phyloP scores from a whole-genome alignment of 2,888 invertebrate genomes.

The Cosmia pyralina region DNA sequence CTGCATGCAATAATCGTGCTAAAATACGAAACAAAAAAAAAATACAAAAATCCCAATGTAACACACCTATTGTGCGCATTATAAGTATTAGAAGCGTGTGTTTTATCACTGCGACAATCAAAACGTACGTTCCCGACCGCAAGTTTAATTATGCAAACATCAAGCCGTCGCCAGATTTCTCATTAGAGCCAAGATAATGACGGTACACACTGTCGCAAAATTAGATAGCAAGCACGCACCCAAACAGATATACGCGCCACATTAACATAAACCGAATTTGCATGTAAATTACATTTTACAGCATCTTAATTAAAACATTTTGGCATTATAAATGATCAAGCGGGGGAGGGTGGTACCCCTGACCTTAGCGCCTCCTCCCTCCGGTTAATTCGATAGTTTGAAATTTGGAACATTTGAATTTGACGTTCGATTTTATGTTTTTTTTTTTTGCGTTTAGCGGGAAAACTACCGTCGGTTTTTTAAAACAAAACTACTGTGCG shows the following conservation, averaged over 20 bases:
- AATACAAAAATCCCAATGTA: slow-evolving; percentile 16
- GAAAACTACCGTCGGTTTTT: not conserved
- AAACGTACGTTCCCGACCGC: slow-evolving; percentile 85
- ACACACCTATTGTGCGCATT: slow-evolving; percentile 63
- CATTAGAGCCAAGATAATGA: slow-evolving; percentile 90
- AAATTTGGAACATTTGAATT: slow-evolving; percentile 67
- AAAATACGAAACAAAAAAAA: slow-evolving; percentile 1
- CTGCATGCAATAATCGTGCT: not conserved
- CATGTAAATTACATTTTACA: slow-evolving; percentile 91
- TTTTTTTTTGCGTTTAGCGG: slow-evolving; percentile 10
- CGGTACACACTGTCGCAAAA: slow-evolving; percentile 90
- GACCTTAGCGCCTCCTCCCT: slow-evolving; percentile 80
- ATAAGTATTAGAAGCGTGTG: slow-evolving; percentile 81
- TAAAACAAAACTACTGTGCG: not conserved
- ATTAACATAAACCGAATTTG: slow-evolving; percentile 91
- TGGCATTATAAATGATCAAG: slow-evolving; percentile 91
- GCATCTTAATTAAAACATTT: slow-evolving; percentile 91
- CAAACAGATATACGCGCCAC: slow-evolving; percentile 90
- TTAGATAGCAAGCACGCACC: slow-evolving; percentile 90
- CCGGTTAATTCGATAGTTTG: slow-evolving; percentile 85
- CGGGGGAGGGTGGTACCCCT: slow-evolving; percentile 82
- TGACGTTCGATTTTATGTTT: slow-evolving; percentile 67
- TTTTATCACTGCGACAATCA: slow-evolving; percentile 89
- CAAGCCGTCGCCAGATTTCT: slow-evolving; percentile 90
- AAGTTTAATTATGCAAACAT: slow-evolving; percentile 90